Conservation (phyloP, 1,140 invertebrate species). For the Drosophila varians region DNA sequence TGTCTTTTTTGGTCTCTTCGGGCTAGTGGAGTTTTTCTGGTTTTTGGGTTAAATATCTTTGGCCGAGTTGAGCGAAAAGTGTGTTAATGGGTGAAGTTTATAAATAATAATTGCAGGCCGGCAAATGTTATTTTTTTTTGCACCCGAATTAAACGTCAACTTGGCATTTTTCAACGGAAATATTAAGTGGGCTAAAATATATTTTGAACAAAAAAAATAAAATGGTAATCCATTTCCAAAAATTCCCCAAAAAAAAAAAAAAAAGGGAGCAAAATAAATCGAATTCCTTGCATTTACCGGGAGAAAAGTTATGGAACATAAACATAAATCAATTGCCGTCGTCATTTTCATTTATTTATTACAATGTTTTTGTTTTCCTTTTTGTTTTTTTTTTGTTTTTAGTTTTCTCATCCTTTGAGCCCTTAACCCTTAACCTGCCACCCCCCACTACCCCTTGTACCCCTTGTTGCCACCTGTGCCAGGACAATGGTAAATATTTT, state of each 20-base stretch:
- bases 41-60: conserved; percentile 70
- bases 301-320: conserved; percentile 48
- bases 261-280: conserved; percentile 34
- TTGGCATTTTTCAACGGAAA: background rate
- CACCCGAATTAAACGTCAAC: conserved; percentile 1
- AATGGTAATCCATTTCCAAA: conserved; percentile 29
- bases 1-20: conserved; percentile 4
- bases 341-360: conserved; percentile 55
- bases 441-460: background rate
- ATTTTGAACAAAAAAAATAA: conserved; percentile 1
- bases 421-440: conserved; percentile 5
- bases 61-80: conserved; percentile 51
- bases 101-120: conserved; percentile 18
- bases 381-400: conserved; percentile 4
- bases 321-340: conserved; percentile 52
- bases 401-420: background rate
- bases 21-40: conserved; percentile 23
- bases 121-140: conserved; percentile 29
- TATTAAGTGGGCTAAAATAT: background rate
- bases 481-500: conserved; percentile 67
- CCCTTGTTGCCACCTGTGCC: conserved; percentile 58
- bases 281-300: conserved; percentile 24
- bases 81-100: conserved; percentile 78
- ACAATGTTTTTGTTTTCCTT: conserved; percentile 35
- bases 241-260: background rate